Evolutionary conservation across 1,140 invertebrate genomes (phyloP), one percentile per base, ranked within the genome.

Genomic region (Drosophila orosa): DNA sequence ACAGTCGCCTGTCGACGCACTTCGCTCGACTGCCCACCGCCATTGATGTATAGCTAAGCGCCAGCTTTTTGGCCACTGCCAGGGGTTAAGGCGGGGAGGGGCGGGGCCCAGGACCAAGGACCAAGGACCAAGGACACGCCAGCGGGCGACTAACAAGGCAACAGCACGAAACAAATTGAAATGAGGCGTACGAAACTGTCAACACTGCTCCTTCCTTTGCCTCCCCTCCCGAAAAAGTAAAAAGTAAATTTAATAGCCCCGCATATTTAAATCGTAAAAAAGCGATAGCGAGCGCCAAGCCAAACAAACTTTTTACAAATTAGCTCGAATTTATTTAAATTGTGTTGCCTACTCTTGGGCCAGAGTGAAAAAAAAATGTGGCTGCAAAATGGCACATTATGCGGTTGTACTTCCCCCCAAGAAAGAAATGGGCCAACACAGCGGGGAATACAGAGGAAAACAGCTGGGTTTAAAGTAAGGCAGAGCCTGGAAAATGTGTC

Each of bases 271-370:
- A 89, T 80, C 67, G 62, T 67, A 79, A 63, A 77, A 79, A 73
- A 54, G 63, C 65, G 72, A 74, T 55, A 52, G 40, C 40, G 8
- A 63, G n/a, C 52, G 27, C 40, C 9, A 63, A 54, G 50, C 47
- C 56, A 80, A 77, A 72, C 65, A 84, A 85, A 86, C 83, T 82
- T 86, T 82, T 83, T 80, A 83, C 72, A 83, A 86, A 86, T 86
- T 86, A 83, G 79, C 67, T 62, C 10, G 69, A 87, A 86, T 86
- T 74, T 86, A 87, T 89, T 86, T 83, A 83, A 86, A 86, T 86
- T 79, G 50, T 33, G 65, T 75, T 86, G 82, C 78, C 83, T 79
- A 72, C 62, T 42, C 54, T 68, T 1, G 31, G 27, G 65, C 68
- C 29, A 40, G 17, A 31, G 33, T 9, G 15, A 19, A 48, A 47